phyloP scores from a whole-genome alignment of 2,888 invertebrate species.

The Oxyteleia sp. region DNA sequence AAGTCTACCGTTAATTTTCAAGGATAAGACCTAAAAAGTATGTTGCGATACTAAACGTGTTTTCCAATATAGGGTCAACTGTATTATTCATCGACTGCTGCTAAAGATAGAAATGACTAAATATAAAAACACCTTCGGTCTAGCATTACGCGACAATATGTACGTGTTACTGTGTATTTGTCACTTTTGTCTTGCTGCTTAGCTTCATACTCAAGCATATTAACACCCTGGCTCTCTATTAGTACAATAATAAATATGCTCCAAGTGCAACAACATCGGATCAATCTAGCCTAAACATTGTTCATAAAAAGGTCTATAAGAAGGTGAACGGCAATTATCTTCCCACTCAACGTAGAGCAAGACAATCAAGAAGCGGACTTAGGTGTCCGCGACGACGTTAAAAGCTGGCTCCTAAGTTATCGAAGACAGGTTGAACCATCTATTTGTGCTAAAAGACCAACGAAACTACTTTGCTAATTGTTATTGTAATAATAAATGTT shows the following conservation, averaged over 20 bases:
- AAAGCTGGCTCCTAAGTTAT: constrained; percentile 33
- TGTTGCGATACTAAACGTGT: constrained; percentile 84
- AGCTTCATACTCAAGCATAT: constrained; percentile 57
- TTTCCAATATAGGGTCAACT: constrained; percentile 84
- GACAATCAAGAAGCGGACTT: not conserved
- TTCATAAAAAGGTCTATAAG: constrained; percentile 33
- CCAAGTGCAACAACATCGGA: constrained; percentile 66
- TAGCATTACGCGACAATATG: constrained; percentile 64
- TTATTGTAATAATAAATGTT: constrained; percentile 6
- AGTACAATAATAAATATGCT: constrained; percentile 66
- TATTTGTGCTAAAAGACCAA: constrained; percentile 54
- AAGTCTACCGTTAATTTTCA: constrained; percentile 49
- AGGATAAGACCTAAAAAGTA: constrained; percentile 70
- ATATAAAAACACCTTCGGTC: constrained; percentile 78
- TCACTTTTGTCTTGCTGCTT: constrained; percentile 56
- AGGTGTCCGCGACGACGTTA: constrained; percentile 3
- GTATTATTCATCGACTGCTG: constrained; percentile 83
- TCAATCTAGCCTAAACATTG: constrained; percentile 61
- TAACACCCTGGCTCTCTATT: constrained; percentile 46
- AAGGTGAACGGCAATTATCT: constrained; percentile 21
- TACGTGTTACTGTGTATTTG: constrained; percentile 51
- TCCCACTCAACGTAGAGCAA: constrained; percentile 7
- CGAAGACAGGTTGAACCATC: constrained; percentile 25
- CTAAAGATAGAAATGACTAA: constrained; percentile 84
- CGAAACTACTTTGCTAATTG: constrained; percentile 55